Percentiles rank a stretch among this genome's conserved stretches.
These are phyloP conservation scores for Crotalus helleri DNA, from an alignment of 2,113 vertebrate genomes.

Conservation along the genomic window DNA sequence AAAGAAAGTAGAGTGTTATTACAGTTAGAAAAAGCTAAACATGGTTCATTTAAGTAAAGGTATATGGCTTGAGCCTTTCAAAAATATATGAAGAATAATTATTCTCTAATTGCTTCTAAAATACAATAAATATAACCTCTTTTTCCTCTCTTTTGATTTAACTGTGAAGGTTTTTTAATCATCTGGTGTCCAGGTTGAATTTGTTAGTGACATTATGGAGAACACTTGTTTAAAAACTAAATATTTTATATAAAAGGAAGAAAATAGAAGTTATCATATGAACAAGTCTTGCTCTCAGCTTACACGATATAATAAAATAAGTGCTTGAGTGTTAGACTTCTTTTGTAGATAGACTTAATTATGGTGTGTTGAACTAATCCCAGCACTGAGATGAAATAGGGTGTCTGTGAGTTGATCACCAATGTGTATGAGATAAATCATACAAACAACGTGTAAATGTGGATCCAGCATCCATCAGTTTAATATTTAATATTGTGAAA, in stretches of 20 bases:
- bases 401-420: conserved; percentile 46
- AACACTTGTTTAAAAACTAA: conserved; percentile 71
- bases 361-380: conserved; percentile 48
- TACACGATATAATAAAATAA: conserved; percentile 69
- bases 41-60: conserved; percentile 58
- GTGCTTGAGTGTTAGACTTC: conserved; percentile 60
- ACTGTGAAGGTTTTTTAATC: conserved; percentile 61
- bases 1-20: not conserved
- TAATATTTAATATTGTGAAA: conserved; percentile 65
- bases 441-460: conserved; percentile 37
- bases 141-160: conserved; percentile 50
- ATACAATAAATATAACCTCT: conserved; percentile 60
- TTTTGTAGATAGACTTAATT: conserved; percentile 69
- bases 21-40: conserved; percentile 44
- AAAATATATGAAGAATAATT: conserved; percentile 60
- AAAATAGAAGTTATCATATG: conserved; percentile 58
- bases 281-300: conserved; percentile 64
- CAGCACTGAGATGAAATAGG: conserved; percentile 32
- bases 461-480: conserved; percentile 39
- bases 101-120: conserved; percentile 62
- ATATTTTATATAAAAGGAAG: conserved; percentile 55
- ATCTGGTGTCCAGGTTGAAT: conserved; percentile 73
- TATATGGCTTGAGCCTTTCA: conserved; percentile 55
- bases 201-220: conserved; percentile 60
- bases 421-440: conserved; percentile 48